Evolutionary conservation across 37 sponge, comb jelly and placozoan species (phyloP), one percentile per base, ranked within the genome.

Genomic region (Cliona cf. orientalis): DNA sequence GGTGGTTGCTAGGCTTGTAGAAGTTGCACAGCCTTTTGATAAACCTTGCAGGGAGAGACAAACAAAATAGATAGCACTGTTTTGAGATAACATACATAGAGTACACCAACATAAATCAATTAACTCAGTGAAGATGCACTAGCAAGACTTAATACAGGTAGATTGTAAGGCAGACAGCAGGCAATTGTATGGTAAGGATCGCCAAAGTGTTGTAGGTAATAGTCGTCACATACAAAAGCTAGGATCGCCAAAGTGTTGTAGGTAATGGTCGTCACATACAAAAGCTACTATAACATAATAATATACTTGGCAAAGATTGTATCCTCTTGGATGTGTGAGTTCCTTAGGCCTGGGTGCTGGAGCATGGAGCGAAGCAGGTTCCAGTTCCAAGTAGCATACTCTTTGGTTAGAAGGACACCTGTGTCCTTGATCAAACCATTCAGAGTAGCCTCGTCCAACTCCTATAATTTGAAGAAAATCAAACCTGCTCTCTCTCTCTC

Each of bases 21-120:
- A 94, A 94, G 60, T 87, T 80, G 64, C 74, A 80, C 66, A 94
- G 53, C 21, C 89, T 60, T 42, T 87, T 79, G 71, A 91, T 64
- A 55, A 94, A 94, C 74, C 92, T 91, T 40, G 34, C 22, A 34
- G 43, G 33, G 66, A 46, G 38, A 58, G 26, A 29, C n/a, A 1
- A 53, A 25, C 28, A 5, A 3, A 41, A 35, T 7, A 49, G 44
- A 62, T 62, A 62, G 6, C 64, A 25, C 64, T n/a, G 23, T 25
- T 23, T 7, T 62, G 29, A 49, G 55, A 17, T 49, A 49, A 49
- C 55, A 49, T 49, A 19, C 11, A 49, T 49, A 61, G 23, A 12
- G 23, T 61, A 5, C 11, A 61, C 17, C 62, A 19, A 17, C 28
- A n/a, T n/a, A n/a, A 61, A 23, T 61, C 6, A 6, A 61, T 31